A percentile compares a stretch with the other conserved stretches of the same genome.
These are phyloP conservation scores for Drosophila bunnanda DNA, from an alignment of 2,888 invertebrate genomes.

Conservation along the genomic window DNA sequence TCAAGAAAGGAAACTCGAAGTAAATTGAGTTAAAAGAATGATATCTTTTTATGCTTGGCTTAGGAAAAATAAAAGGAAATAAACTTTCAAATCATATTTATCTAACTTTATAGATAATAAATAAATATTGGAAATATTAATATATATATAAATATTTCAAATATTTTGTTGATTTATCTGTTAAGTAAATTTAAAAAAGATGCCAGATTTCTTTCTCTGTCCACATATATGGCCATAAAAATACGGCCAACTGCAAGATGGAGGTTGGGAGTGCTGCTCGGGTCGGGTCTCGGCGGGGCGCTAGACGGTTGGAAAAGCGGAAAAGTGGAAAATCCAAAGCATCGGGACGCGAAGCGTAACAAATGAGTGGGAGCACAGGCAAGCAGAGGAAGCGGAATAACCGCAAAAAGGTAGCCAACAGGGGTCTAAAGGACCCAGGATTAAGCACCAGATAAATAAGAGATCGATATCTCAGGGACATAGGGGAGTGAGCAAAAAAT, in stretches of 20 bases:
- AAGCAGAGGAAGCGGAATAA: conserved; percentile 45
- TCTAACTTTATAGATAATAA: background rate
- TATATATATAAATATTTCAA: background rate
- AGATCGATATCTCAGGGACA: conserved; percentile 30
- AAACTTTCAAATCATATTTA: background rate
- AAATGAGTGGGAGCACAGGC: conserved; percentile 45
- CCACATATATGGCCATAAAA: conserved; percentile 51
- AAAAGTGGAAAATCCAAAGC: conserved; percentile 10
- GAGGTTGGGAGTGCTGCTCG: background rate
- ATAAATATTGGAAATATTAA: too few species aligned
- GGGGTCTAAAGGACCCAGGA: conserved; percentile 11
- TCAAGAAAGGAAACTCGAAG: too few species aligned
- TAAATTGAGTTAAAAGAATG: background rate
- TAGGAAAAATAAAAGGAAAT: background rate
- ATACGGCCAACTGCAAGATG: conserved; percentile 34
- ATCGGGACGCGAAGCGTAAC: conserved; percentile 46
- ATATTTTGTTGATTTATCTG: background rate
- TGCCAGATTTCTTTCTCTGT: background rate
- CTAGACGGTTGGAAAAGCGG: conserved; percentile 1
- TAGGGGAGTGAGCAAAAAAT: background rate
- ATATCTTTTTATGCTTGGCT: too few species aligned
- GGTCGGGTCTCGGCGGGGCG: background rate
- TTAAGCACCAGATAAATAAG: conserved; percentile 48
- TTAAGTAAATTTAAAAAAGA: too few species aligned
- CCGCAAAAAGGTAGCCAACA: conserved; percentile 64